Evolutionary conservation across 2,888 invertebrate genomes (phyloP).

Genomic region (Dicyrtomina minuta): DNA sequence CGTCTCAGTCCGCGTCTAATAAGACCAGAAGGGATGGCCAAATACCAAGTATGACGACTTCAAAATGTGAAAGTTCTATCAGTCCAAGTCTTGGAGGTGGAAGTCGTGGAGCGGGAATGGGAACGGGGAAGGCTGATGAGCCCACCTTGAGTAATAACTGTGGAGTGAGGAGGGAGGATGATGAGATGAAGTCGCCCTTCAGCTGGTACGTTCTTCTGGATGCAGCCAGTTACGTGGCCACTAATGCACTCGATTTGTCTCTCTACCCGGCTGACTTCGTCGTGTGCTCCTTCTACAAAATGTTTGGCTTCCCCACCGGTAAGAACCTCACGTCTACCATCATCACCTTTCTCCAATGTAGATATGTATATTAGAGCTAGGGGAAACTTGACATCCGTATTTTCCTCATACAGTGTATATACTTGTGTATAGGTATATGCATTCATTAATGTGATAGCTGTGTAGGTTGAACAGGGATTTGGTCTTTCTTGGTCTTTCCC

Average conservation of each 20-base stretch:
- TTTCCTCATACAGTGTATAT: too few relatives aligned
- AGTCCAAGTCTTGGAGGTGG: not conserved
- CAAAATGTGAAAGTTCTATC: too few relatives aligned
- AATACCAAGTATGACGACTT: too few relatives aligned
- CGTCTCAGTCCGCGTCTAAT: too few relatives aligned
- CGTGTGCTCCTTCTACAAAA: conserved; percentile 91
- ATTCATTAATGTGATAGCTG: too few relatives aligned
- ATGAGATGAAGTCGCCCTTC: conserved; percentile 19
- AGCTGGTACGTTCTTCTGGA: conserved; percentile 78
- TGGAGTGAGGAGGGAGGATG: not conserved
- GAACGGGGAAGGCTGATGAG: conserved; percentile 2
- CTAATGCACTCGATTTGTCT: conserved; percentile 74
- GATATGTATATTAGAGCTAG: too few relatives aligned
- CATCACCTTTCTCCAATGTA: not conserved
- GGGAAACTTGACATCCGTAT: too few relatives aligned
- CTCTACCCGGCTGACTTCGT: conserved; percentile 81
- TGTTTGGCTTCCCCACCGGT: conserved; percentile 92
- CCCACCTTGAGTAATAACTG: not conserved
- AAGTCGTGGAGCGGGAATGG: not conserved
- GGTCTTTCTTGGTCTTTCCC: too few relatives aligned
- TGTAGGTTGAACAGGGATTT: too few relatives aligned
- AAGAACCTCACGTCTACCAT: not conserved
- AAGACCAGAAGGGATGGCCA: too few relatives aligned
- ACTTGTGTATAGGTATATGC: too few relatives aligned
- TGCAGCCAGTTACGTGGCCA: conserved; percentile 78